Conservation (phyloP, 2,888 invertebrate genomes). For the Trichogramma evanescens region DNA sequence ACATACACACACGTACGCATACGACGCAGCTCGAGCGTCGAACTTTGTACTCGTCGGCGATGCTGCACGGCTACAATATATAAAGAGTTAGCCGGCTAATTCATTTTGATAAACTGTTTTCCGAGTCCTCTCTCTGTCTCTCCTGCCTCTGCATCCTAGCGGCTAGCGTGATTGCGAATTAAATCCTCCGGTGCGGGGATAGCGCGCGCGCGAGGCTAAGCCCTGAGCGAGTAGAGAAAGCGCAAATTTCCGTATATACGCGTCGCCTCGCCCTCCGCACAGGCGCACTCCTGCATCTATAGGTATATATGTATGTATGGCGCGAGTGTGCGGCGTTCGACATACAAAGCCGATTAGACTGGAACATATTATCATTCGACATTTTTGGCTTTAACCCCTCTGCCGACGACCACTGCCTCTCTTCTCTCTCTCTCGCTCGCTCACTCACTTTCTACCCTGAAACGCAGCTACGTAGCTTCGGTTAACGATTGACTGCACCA, state of each 20-base stretch:
- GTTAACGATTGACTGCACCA: neutral
- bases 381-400: conserved; percentile 29
- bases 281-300: too few relatives aligned
- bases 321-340: conserved; percentile 25
- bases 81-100: conserved; percentile 35
- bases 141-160: too few relatives aligned
- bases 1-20: too few relatives aligned
- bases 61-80: neutral
- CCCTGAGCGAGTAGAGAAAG: conserved; percentile 3
- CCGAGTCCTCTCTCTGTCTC: conserved; percentile 36
- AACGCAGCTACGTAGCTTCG: too few relatives aligned
- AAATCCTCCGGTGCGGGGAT: conserved; percentile 33
- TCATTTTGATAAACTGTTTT: conserved; percentile 46
- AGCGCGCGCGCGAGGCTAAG: conserved; percentile 11
- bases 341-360: conserved; percentile 44
- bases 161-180: conserved; percentile 37
- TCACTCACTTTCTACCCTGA: conserved; percentile 17
- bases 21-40: too few relatives aligned
- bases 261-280: too few relatives aligned
- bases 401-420: conserved; percentile 16
- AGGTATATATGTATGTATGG: neutral
- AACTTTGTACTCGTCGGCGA: too few relatives aligned
- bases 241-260: too few relatives aligned
- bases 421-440: conserved; percentile 23
- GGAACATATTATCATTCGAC: conserved; percentile 43